Evolutionary conservation across 2,113 vertebrate genomes (phyloP).

Genomic region (Platichthys stellatus): DNA sequence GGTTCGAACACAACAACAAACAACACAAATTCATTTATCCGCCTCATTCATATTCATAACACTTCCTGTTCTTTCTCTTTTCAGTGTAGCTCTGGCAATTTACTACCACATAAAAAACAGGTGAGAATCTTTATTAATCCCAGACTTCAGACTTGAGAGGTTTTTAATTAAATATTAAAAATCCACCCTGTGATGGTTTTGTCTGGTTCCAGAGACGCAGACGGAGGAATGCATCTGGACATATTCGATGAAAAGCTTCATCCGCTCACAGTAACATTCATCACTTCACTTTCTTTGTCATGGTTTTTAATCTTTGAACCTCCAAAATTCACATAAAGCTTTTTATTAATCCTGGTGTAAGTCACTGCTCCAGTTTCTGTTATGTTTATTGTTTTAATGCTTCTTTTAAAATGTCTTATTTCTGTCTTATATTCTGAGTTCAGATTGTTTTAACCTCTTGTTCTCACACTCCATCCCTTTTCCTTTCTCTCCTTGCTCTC

Average conservation of each 20-base stretch:
- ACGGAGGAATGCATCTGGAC: conserved; percentile 94
- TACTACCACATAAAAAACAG: conserved; percentile 99
- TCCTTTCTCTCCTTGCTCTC: not conserved
- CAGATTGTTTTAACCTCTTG: not conserved
- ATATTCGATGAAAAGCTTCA: conserved; percentile 99
- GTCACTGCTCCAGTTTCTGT: no score
- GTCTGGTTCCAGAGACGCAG: conserved; percentile 86
- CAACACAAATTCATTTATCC: not conserved
- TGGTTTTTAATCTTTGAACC: no score
- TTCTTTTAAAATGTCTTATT: no score
- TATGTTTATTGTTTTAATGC: no score
- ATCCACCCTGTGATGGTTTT: no score
- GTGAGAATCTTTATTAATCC: conserved; percentile 76
- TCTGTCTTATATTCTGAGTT: not conserved
- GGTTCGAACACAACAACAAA: conserved; percentile 80
- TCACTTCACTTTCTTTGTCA: not conserved
- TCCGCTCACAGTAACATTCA: conserved; percentile 89
- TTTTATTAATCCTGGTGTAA: no score
- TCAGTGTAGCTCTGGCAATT: conserved; percentile 97
- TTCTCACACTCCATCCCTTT: not conserved
- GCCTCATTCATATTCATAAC: not conserved
- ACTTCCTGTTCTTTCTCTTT: conserved; percentile 46
- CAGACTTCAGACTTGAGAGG: no score
- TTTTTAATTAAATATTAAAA: no score
- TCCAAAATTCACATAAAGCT: no score